Conservation (phyloP, 2,797 vertebrate species). For the Lepilemur ruficaudatus region DNA sequence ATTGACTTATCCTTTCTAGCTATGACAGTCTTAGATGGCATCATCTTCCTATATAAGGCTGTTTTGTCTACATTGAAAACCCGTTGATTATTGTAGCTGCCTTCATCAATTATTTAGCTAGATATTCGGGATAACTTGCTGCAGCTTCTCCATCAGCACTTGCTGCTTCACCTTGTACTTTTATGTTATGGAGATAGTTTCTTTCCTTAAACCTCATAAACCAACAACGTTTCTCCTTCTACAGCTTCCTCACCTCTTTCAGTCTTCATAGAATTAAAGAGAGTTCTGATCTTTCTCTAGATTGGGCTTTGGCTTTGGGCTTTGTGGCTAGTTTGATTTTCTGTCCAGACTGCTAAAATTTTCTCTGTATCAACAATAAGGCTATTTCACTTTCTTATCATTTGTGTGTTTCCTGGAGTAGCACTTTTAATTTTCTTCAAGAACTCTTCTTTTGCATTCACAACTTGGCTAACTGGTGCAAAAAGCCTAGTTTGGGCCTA, state of each 20-base stretch:
- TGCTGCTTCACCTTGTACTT: not conserved
- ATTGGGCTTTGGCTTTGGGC: not conserved
- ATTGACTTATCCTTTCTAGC: not conserved
- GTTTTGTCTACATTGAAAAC: not conserved
- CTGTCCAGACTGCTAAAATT: not conserved
- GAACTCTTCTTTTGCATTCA: not conserved
- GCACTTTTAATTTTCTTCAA: not conserved
- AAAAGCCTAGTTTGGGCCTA: not conserved
- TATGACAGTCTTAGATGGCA: not conserved
- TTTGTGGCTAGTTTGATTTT: not conserved
- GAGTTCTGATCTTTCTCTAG: not conserved
- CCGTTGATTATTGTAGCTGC: not conserved
- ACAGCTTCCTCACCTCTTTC: not conserved
- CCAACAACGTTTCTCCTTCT: not conserved
- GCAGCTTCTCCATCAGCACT: not conserved
- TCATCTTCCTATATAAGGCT: not conserved
- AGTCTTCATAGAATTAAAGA: not conserved
- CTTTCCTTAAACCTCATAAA: not conserved
- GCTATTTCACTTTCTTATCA: not conserved
- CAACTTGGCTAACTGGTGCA: not conserved
- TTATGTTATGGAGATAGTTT: not conserved
- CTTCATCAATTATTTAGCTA: not conserved
- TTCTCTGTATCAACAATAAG: not conserved
- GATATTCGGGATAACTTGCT: not conserved
- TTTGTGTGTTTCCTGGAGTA: not conserved